These are phyloP conservation scores for Vultur gryphus DNA, from an alignment of 2,797 vertebrate genomes.

Conservation along the genomic window DNA sequence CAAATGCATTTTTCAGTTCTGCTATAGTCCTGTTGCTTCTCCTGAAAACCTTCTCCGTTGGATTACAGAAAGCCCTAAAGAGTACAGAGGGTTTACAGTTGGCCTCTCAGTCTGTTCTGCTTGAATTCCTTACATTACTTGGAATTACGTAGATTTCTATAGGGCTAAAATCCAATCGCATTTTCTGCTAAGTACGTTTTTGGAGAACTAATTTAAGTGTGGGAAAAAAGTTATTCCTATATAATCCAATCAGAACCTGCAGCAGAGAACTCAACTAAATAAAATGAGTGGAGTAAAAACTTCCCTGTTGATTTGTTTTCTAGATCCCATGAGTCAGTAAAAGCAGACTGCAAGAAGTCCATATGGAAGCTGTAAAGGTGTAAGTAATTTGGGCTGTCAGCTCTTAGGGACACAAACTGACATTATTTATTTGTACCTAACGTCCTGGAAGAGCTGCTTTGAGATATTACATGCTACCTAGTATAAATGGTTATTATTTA, in stretches of 20 bases:
- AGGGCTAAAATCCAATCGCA: neutral
- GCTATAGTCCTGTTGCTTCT: neutral
- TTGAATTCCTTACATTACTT: neutral
- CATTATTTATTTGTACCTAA: neutral
- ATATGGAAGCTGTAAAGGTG: neutral
- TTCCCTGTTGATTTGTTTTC: neutral
- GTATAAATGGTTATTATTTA: neutral
- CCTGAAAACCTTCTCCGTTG: neutral
- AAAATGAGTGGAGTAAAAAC: neutral
- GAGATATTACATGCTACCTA: neutral
- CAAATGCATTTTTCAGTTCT: neutral
- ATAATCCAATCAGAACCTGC: neutral
- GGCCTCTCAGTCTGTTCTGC: neutral
- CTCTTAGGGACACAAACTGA: neutral
- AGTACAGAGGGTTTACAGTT: neutral
- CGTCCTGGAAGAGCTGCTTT: neutral
- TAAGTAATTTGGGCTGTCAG: neutral
- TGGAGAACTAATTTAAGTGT: neutral
- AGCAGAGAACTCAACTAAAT: neutral
- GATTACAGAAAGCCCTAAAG: neutral
- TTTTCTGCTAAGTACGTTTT: neutral
- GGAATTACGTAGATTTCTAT: neutral
- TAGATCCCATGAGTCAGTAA: neutral
- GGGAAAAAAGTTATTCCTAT: neutral
- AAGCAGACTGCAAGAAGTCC: neutral